A percentile compares a stretch with the other conserved stretches of the same genome.
phyloP scores from a whole-genome alignment of 2,888 invertebrate species.

The Leistus spinibarbis region DNA sequence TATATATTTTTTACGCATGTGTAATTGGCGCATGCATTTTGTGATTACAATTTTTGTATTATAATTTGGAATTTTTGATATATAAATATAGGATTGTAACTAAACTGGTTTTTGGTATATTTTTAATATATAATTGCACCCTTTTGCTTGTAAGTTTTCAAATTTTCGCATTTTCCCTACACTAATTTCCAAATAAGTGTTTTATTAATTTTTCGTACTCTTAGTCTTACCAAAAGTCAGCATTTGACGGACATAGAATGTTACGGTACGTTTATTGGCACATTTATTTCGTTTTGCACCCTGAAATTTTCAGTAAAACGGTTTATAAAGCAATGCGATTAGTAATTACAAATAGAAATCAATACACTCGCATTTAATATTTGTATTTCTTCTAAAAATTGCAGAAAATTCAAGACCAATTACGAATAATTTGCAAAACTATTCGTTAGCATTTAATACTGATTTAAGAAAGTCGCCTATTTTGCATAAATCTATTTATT shows the following conservation, averaged over 20 bases:
- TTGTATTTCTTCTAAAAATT: slow-evolving; percentile 21
- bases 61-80: not conserved
- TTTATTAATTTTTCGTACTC: slow-evolving; percentile 41
- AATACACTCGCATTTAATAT: not conserved
- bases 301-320: not conserved
- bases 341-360: too few relatives aligned
- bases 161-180: not conserved
- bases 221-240: slow-evolving; percentile 57
- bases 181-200: not conserved
- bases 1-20: not conserved
- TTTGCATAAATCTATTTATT: slow-evolving; percentile 9
- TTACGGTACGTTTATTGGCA: slow-evolving; percentile 22
- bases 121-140: not conserved
- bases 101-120: not conserved
- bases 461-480: not conserved
- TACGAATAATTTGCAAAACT: not conserved
- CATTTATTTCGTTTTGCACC: not conserved
- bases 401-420: slow-evolving; percentile 2
- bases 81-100: not conserved
- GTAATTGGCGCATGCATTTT: not conserved
- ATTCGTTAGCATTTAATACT: not conserved
- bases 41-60: not conserved
- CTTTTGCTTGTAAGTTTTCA: not conserved
- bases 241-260: slow-evolving; percentile 45
- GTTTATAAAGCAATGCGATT: too few relatives aligned